Evolutionary conservation across 2,888 invertebrate species (phyloP), one percentile per base, ranked within the genome.

Genomic region (Nephrocerus scutellatus): DNA sequence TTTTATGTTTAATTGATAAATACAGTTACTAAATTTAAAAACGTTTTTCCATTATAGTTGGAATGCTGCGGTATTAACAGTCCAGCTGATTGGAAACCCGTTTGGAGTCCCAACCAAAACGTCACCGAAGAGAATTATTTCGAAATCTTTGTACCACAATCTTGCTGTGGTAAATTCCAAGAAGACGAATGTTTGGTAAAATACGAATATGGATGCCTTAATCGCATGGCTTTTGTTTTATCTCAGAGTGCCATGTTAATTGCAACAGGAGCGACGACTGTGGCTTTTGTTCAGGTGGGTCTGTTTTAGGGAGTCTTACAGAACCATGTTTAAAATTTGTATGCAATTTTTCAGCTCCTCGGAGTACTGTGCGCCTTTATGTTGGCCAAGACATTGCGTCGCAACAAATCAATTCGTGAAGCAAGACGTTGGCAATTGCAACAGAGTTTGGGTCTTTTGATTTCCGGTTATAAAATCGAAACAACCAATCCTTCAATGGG

Each of bases 311-410:
- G 10, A 10, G 7, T n/a, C n/a, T 30, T 16, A 2, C 2, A 29
- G 16, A 12, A 16, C n/a, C 10, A 2, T 13, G 29, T 16, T 29
- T 15, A 29, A 15, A 5, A 10, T 5, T 33, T 18, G 6, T 12
- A 15, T 21, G n/a, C 16, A 30, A 16, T 34, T 23, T 39, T 30
- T 6, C 70, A 86, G 86, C 70, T 91, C 29, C 74, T 91, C 55
- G 92, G 91, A 49, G 83, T 92, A 33, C 74, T 89, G 46, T 89
- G 92, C 61, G 87, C 93, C 3, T 85, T 87, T 65, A 85, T 88
- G 70, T 71, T 95, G 64, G 91, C 89, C 41, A 80, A 83, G 59
- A 82, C 88, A 3, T 84, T 95, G 59, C 81, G 85, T 43, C 76
- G 77, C 46, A 78, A 84, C 43, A 86, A 86, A 63, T 77, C 79